phyloP scores from a whole-genome alignment of 2,797 vertebrate species.

The Sebastes steindachneri region DNA sequence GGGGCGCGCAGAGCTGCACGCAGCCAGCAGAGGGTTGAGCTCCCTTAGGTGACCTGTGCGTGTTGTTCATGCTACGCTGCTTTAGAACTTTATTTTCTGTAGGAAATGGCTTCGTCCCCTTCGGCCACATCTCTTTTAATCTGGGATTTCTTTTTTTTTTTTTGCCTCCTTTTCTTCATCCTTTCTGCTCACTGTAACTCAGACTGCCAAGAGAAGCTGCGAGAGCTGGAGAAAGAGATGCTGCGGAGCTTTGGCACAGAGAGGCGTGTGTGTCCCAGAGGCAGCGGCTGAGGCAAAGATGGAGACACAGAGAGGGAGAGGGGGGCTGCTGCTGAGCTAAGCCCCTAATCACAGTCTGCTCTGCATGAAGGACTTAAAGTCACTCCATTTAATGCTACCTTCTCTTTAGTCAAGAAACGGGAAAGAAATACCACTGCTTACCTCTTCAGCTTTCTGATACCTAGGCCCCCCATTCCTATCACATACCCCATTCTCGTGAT shows the following conservation, averaged over 20 bases:
- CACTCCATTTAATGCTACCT: slow-evolving; percentile 80
- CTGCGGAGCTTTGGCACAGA: slow-evolving; percentile 71
- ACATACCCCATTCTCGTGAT: slow-evolving; percentile 17
- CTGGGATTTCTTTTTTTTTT: slow-evolving; percentile 61
- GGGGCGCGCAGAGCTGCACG: slow-evolving; percentile 5
- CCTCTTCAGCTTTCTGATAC: slow-evolving; percentile 63
- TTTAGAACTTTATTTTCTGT: slow-evolving; percentile 71
- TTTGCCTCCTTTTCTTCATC: slow-evolving; percentile 63
- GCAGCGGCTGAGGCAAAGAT: slow-evolving; percentile 66
- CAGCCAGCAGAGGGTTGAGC: slow-evolving; percentile 41
- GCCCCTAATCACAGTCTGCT: slow-evolving; percentile 78
- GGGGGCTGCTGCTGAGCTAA: slow-evolving; percentile 67
- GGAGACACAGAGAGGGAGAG: slow-evolving; percentile 59
- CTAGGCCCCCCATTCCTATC: slow-evolving; percentile 21
- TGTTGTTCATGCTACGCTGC: slow-evolving; percentile 67
- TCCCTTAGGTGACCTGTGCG: slow-evolving; percentile 64
- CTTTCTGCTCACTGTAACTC: slow-evolving; percentile 73
- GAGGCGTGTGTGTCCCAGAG: slow-evolving; percentile 70
- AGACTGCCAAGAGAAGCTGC: slow-evolving; percentile 72
- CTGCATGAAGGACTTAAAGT: slow-evolving; percentile 81
- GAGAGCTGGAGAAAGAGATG: slow-evolving; percentile 66
- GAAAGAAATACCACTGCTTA: slow-evolving; percentile 61
- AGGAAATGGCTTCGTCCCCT: slow-evolving; percentile 63
- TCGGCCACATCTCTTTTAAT: slow-evolving; percentile 75
- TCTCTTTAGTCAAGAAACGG: slow-evolving; percentile 69